A percentile compares a stretch with the other conserved stretches of the same genome.
Evolutionary conservation across 2,113 vertebrate species (phyloP).

Genomic region (Actenoides hombroni): DNA sequence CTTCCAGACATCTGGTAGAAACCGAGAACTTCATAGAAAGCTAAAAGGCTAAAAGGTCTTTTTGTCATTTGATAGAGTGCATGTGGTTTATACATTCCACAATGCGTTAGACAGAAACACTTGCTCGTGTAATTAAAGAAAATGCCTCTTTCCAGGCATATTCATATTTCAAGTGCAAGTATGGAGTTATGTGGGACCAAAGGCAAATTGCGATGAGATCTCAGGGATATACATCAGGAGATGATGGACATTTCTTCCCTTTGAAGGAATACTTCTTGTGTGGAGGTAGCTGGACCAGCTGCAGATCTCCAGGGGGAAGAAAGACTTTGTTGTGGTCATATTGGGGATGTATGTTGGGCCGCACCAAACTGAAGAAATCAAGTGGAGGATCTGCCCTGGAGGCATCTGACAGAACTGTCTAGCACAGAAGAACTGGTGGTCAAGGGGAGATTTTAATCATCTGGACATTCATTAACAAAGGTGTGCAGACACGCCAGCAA

Average conservation of each 20-base stretch:
- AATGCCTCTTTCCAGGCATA: background rate
- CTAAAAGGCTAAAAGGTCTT: background rate
- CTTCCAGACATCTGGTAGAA: background rate
- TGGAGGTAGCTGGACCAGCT: background rate
- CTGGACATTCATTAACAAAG: background rate
- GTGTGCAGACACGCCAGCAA: background rate
- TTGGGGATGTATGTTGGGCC: background rate
- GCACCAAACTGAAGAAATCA: background rate
- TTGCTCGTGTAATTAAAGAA: background rate
- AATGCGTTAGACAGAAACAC: background rate
- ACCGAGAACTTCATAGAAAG: background rate
- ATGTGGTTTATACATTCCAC: background rate
- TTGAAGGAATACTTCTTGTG: accelerated
- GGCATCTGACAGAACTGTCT: background rate
- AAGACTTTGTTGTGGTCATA: background rate
- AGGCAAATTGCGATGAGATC: accelerated
- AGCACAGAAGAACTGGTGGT: background rate
- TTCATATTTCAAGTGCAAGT: background rate
- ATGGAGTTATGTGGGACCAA: background rate
- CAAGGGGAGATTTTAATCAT: background rate
- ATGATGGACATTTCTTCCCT: background rate
- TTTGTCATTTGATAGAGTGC: too few relatives aligned
- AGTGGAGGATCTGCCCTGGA: background rate
- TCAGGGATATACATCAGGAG: background rate
- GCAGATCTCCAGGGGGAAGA: background rate